phyloP scores from a whole-genome alignment of 2,888 invertebrate species.

The Aleiodes testaceus region DNA sequence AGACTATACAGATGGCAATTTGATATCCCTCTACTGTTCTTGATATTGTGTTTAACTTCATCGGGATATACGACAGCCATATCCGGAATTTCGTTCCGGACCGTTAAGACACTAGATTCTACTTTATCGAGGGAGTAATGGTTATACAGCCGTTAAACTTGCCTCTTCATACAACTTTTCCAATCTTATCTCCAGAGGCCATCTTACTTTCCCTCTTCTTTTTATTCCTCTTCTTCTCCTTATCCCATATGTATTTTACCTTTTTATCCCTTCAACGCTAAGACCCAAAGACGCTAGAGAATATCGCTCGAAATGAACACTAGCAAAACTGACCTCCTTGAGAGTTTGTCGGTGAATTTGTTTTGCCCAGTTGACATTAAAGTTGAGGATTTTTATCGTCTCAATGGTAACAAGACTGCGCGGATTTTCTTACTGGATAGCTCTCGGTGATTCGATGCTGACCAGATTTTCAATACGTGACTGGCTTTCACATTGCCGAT shows the following conservation, averaged over 20 bases:
- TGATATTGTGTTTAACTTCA: constrained; percentile 66
- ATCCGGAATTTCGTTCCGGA: constrained; percentile 70
- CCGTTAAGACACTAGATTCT: constrained; percentile 71
- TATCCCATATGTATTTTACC: constrained; percentile 11
- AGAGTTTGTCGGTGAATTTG: constrained; percentile 65
- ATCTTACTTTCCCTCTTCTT: constrained; percentile 8
- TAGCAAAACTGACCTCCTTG: background rate
- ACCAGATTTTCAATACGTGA: constrained; percentile 67
- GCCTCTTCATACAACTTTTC: constrained; percentile 75
- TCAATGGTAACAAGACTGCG: constrained; percentile 5
- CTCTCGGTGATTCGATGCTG: constrained; percentile 52
- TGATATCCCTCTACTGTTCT: constrained; percentile 43
- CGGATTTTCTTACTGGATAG: constrained; percentile 18
- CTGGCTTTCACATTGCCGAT: constrained; percentile 55
- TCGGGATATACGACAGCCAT: constrained; percentile 68
- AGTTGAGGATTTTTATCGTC: constrained; percentile 4
- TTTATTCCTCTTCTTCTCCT: background rate
- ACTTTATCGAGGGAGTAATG: constrained; percentile 70
- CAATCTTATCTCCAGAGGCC: constrained; percentile 72
- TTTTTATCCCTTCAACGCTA: background rate
- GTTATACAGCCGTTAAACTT: constrained; percentile 71
- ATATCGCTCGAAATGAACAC: constrained; percentile 74
- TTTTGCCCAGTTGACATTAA: constrained; percentile 52
- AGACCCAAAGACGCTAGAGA: constrained; percentile 64
- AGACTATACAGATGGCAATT: background rate